These are phyloP conservation scores for Bilobella aurantiaca DNA, from an alignment of 1,140 invertebrate species.

Conservation along the genomic window DNA sequence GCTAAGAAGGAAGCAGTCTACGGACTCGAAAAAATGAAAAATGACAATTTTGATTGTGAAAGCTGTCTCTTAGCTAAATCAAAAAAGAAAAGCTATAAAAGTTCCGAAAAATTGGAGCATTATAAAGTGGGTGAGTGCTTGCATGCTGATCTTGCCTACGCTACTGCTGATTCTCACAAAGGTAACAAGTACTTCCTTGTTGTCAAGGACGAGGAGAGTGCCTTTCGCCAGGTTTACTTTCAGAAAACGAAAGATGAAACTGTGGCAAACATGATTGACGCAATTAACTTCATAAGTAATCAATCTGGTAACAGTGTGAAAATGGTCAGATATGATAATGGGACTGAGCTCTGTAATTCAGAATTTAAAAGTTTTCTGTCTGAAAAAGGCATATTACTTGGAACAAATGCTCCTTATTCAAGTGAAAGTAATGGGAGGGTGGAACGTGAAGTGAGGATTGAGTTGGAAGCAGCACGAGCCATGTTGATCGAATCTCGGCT, in stretches of 20 bases:
- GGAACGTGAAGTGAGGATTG: constrained; percentile 15
- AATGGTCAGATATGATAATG: constrained; percentile 16
- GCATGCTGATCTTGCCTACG: constrained; percentile 7
- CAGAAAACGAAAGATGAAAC: neutral
- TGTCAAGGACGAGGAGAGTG: constrained; percentile 7
- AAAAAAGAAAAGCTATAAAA: neutral
- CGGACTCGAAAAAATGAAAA: neutral
- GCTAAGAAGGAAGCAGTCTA: constrained; percentile 5
- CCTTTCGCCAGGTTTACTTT: neutral
- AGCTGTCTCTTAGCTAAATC: neutral
- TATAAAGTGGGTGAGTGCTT: constrained; percentile 5
- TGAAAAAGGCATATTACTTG: constrained; percentile 6
- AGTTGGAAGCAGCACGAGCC: constrained; percentile 10
- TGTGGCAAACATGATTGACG: neutral
- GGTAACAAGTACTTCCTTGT: constrained; percentile 14
- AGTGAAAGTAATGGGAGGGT: constrained; percentile 12
- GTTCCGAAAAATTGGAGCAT: neutral
- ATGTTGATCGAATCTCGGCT: constrained; percentile 13
- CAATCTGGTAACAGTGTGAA: constrained; percentile 17
- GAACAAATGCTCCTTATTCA: constrained; percentile 5
- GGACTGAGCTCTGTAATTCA: neutral
- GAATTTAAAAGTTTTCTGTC: constrained; percentile 8
- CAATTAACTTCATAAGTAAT: neutral
- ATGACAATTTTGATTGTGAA: neutral
- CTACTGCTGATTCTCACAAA: neutral